phyloP scores from a whole-genome alignment of 1,140 invertebrate species.

The Manduca sexta region DNA sequence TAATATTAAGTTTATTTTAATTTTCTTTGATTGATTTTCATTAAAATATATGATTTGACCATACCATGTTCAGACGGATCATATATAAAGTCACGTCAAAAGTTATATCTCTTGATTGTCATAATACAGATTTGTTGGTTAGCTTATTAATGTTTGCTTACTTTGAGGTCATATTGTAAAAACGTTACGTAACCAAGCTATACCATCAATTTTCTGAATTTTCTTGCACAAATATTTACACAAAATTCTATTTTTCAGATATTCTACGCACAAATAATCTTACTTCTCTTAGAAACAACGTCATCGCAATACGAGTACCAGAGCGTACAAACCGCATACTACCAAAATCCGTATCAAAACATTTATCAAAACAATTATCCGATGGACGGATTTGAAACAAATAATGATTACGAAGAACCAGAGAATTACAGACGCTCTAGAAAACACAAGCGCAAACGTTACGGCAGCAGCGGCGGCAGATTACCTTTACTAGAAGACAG shows the following conservation, averaged over 20 bases:
- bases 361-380: background rate
- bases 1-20: too few relatives aligned
- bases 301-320: slow-evolving; percentile 2
- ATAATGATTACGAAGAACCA: slow-evolving; percentile 1
- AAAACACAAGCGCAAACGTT: background rate
- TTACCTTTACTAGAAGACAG: slow-evolving; percentile 10
- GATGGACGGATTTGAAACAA: background rate
- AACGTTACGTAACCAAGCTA: too few relatives aligned
- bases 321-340: background rate
- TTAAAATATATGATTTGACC: too few relatives aligned
- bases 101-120: too few relatives aligned
- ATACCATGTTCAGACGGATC: too few relatives aligned
- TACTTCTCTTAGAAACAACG: background rate
- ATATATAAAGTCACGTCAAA: too few relatives aligned
- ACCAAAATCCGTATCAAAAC: background rate
- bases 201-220: too few relatives aligned
- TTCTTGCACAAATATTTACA: too few relatives aligned
- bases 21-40: too few relatives aligned
- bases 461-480: background rate
- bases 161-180: too few relatives aligned
- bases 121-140: too few relatives aligned
- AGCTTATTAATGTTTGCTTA: too few relatives aligned
- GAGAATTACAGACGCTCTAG: background rate
- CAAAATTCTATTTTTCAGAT: slow-evolving; percentile 4
- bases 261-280: slow-evolving; percentile 2